Evolutionary conservation across 2,888 invertebrate species (phyloP).

Genomic region (Synanthedon myopaeformis): DNA sequence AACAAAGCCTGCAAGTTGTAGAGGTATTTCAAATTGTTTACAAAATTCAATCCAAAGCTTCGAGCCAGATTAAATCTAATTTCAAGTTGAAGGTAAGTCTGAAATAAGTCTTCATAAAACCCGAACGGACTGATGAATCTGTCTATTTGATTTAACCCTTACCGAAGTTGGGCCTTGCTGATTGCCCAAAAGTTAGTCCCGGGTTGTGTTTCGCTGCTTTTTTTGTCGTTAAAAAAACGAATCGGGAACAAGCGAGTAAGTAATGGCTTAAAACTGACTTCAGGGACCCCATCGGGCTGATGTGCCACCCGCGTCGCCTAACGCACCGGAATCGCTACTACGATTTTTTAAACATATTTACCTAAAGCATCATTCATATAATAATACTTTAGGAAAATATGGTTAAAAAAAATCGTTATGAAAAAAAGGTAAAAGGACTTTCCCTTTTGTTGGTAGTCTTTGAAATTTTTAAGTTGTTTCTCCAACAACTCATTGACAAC

Average conservation of each 20-base stretch:
- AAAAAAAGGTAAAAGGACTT: no score
- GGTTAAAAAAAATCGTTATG: no score
- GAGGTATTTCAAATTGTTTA: constrained; percentile 70
- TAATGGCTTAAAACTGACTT: constrained; percentile 58
- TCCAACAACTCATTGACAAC: no score
- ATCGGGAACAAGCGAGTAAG: constrained; percentile 63
- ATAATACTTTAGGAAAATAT: no score
- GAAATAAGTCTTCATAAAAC: constrained; percentile 71
- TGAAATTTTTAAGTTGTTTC: no score
- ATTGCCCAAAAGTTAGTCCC: constrained; percentile 64
- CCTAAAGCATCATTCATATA: no score
- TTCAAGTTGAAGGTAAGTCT: constrained; percentile 70
- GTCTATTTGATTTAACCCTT: constrained; percentile 67
- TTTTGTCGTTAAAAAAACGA: constrained; percentile 54
- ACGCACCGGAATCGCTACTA: constrained; percentile 6
- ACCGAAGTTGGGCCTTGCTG: constrained; percentile 57
- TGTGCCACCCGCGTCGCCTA: constrained; percentile 14
- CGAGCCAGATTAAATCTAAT: constrained; percentile 70
- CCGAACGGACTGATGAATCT: constrained; percentile 37
- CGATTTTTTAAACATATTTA: not conserved
- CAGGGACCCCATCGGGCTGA: constrained; percentile 31
- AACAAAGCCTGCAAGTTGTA: constrained; percentile 67
- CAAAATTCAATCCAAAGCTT: constrained; percentile 70
- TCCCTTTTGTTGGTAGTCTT: no score
- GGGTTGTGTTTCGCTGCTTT: constrained; percentile 50